These are phyloP conservation scores for Trogon melanurus DNA, from an alignment of 2,113 vertebrate genomes.

Conservation along the genomic window DNA sequence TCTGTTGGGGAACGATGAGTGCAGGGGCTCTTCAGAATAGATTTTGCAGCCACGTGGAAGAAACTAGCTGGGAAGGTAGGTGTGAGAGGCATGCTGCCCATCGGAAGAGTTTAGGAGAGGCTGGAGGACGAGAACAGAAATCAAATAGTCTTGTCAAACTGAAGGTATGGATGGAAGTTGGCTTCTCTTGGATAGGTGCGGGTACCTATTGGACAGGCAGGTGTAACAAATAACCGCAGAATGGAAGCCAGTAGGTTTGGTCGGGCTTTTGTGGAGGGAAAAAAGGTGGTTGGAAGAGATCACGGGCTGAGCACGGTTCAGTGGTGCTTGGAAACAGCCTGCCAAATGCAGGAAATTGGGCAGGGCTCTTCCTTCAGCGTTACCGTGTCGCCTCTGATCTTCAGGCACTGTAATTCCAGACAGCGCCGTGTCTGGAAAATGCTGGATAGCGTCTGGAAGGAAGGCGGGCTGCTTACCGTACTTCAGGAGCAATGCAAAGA, in stretches of 20 bases:
- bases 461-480: neutral
- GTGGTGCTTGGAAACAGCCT: neutral
- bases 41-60: neutral
- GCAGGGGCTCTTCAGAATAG: neutral
- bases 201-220: neutral
- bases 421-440: neutral
- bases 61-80: neutral
- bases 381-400: neutral
- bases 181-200: neutral
- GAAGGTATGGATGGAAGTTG: neutral
- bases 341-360: neutral
- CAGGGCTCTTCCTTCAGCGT: neutral
- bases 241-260: neutral
- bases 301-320: neutral
- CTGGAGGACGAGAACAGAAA: neutral
- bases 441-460: neutral
- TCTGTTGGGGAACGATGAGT: neutral
- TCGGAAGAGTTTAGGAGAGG: neutral
- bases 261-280: neutral
- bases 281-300: neutral
- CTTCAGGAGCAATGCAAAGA: neutral
- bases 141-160: neutral
- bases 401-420: neutral
- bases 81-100: neutral
- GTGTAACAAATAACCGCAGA: neutral